Evolutionary conservation across 1,140 invertebrate genomes (phyloP).

Genomic region (Pygmarrhopalites habei): DNA sequence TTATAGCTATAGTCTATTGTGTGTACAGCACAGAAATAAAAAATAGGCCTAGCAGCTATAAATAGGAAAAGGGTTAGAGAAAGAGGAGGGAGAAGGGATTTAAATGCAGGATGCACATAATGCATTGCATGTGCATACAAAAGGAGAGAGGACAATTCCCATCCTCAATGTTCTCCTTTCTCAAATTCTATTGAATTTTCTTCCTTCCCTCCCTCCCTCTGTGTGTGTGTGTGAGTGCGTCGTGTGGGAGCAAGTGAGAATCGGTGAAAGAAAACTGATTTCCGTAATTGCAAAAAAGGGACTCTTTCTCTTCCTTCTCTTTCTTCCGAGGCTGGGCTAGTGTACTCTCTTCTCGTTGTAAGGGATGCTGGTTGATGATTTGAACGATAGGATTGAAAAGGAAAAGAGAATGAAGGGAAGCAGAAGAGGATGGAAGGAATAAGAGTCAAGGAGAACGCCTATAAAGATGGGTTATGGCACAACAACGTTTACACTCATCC

Average conservation of each 20-base stretch:
- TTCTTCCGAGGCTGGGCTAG: neutral
- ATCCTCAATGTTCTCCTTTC: no score
- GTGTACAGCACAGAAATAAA: no score
- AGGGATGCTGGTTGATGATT: constrained; percentile 6
- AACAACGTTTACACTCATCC: neutral
- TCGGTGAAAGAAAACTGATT: constrained; percentile 6
- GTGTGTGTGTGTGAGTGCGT: no score
- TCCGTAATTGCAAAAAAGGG: constrained; percentile 15
- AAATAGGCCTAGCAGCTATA: no score
- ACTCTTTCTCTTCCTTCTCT: neutral
- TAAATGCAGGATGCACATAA: no score
- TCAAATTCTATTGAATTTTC: no score
- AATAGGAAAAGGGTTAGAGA: no score
- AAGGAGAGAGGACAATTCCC: no score
- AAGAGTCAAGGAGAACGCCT: neutral
- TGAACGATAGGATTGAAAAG: constrained; percentile 4
- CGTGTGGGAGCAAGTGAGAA: neutral
- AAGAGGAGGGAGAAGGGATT: no score
- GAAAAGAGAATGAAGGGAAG: neutral
- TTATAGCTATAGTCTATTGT: no score
- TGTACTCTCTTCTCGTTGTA: neutral
- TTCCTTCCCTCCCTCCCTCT: no score
- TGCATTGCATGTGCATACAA: no score
- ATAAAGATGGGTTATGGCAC: constrained; percentile 12
- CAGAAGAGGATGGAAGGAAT: neutral